These are phyloP conservation scores for Agrypnus murinus DNA, from an alignment of 2,888 invertebrate genomes.

Conservation along the genomic window DNA sequence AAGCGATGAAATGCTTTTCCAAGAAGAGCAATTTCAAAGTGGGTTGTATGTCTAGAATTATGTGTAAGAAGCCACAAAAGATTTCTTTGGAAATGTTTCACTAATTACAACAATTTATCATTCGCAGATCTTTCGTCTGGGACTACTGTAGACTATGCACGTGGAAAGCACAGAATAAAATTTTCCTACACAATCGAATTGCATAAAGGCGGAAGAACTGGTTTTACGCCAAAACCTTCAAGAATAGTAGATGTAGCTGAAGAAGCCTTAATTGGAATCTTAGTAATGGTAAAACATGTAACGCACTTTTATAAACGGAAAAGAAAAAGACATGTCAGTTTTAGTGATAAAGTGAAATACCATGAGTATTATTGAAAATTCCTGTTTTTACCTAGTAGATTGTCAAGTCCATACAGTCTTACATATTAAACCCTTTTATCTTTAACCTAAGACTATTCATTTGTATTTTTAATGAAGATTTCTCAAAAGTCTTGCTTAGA, in stretches of 20 bases:
- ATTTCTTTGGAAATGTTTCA: too few species aligned
- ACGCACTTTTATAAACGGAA: too few species aligned
- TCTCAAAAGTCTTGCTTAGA: too few species aligned
- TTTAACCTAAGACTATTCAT: too few species aligned
- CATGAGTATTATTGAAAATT: too few species aligned
- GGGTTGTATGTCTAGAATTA: conserved; percentile 53
- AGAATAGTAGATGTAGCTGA: conserved; percentile 54
- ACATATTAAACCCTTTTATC: too few species aligned
- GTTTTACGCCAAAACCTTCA: conserved; percentile 52
- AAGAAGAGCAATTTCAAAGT: conserved; percentile 52
- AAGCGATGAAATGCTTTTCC: conserved; percentile 48
- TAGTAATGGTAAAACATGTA: conserved; percentile 57
- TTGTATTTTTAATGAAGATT: too few species aligned
- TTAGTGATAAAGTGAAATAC: too few species aligned
- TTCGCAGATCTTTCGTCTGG: conserved; percentile 55
- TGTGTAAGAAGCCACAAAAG: too few species aligned
- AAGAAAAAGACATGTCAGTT: background rate
- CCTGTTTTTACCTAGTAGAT: too few species aligned
- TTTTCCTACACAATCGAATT: conserved; percentile 59
- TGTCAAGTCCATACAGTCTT: too few species aligned
- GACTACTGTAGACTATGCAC: conserved; percentile 55
- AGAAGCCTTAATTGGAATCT: conserved; percentile 54
- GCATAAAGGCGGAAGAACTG: conserved; percentile 55
- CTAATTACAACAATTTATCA: too few species aligned
- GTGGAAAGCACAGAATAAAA: conserved; percentile 55